Evolutionary conservation across 2,113 vertebrate genomes (phyloP).

Genomic region (Neogobius melanostomus): DNA sequence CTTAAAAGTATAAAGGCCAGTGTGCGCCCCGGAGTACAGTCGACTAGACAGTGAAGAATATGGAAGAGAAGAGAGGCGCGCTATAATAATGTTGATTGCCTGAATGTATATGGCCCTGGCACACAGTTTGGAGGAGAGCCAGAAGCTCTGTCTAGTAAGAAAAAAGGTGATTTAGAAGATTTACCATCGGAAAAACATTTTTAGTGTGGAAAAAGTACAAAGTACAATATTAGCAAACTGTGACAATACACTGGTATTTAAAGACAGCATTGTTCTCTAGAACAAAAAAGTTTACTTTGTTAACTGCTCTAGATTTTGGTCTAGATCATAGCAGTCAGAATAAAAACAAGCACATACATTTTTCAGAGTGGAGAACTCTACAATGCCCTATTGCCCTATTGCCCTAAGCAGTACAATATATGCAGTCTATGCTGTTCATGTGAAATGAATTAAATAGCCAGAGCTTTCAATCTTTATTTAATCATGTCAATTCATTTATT

Average conservation of each 20-base stretch:
- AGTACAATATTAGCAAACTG: neutral
- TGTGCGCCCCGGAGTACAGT: slow-evolving; percentile 36
- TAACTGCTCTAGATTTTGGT: too few species aligned
- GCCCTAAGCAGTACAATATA: too few species aligned
- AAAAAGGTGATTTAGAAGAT: slow-evolving; percentile 9
- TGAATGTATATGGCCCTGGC: slow-evolving; percentile 44
- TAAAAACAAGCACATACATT: too few species aligned
- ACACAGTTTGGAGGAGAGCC: slow-evolving; percentile 20
- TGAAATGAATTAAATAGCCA: too few species aligned
- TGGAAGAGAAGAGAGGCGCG: slow-evolving; percentile 18
- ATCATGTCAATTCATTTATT: too few species aligned
- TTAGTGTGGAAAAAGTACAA: neutral
- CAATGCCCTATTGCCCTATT: too few species aligned
- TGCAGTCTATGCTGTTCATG: too few species aligned
- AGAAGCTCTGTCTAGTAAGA: slow-evolving; percentile 13
- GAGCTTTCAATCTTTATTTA: too few species aligned
- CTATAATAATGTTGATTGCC: slow-evolving; percentile 49
- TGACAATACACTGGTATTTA: neutral
- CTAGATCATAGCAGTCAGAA: too few species aligned
- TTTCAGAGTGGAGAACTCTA: too few species aligned
- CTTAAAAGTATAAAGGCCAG: slow-evolving; percentile 57
- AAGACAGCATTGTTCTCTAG: too few species aligned
- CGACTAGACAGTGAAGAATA: slow-evolving; percentile 56
- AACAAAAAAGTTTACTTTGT: too few species aligned
- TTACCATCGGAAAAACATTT: slow-evolving; percentile 17